Conservation (phyloP, 2,888 invertebrate genomes). For the Lumbricus terrestris region DNA sequence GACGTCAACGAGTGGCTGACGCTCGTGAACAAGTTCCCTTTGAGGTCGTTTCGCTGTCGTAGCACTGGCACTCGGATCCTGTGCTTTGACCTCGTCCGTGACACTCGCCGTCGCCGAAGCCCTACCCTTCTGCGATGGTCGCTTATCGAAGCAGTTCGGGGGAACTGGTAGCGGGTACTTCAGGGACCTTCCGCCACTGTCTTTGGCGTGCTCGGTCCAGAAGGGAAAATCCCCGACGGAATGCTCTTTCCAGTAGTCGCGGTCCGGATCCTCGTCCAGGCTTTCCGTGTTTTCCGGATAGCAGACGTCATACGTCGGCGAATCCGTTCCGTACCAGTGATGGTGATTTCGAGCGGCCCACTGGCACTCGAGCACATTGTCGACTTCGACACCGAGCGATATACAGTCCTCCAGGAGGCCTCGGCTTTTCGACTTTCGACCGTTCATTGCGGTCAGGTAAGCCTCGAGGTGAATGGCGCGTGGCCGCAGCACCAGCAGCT, state of each 20-base stretch:
- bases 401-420: not conserved
- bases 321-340: not conserved
- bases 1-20: not conserved
- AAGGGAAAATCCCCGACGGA: not conserved
- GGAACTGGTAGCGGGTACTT: not conserved
- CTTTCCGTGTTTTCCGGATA: not conserved
- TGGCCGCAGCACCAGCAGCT: not conserved
- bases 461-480: constrained; percentile 24
- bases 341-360: not conserved
- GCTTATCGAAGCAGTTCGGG: not conserved
- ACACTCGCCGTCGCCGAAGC: no score
- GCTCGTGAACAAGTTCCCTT: not conserved
- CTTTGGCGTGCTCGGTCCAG: not conserved
- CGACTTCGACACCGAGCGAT: not conserved
- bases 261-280: not conserved
- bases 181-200: not conserved
- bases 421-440: not conserved
- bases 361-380: not conserved
- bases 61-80: not conserved
- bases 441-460: constrained; percentile 18
- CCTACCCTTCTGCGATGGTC: no score
- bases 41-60: not conserved
- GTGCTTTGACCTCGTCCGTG: no score
- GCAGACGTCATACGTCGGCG: not conserved
- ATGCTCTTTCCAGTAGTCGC: not conserved